These are phyloP conservation scores for Noctuana brunneofusca DNA, from an alignment of 2,888 invertebrate species.

Conservation along the genomic window DNA sequence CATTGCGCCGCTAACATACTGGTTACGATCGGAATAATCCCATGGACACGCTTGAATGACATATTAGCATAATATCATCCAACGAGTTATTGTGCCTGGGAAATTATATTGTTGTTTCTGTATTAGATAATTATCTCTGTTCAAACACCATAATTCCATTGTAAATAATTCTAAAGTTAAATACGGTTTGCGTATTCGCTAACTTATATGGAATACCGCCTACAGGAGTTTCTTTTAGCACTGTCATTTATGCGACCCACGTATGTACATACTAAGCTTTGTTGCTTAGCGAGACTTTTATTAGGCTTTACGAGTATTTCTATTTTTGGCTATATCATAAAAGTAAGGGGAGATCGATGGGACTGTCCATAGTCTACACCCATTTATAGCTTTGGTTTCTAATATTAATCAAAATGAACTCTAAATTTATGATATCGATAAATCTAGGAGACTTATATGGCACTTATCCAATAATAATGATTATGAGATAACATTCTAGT, in stretches of 20 bases:
- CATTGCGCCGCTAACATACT: conserved; percentile 33
- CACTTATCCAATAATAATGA: too few relatives aligned
- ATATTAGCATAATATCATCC: conserved; percentile 47
- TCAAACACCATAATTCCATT: conserved; percentile 40
- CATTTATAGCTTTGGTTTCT: conserved; percentile 1
- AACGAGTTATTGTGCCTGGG: conserved; percentile 36
- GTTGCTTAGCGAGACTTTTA: conserved; percentile 33
- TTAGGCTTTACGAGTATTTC: conserved; percentile 23
- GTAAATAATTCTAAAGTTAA: conserved; percentile 41
- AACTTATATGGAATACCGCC: conserved; percentile 35
- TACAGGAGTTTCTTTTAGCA: conserved; percentile 41
- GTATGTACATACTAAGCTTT: conserved; percentile 32
- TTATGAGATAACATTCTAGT: too few relatives aligned
- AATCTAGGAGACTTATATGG: neutral
- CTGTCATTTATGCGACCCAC: conserved; percentile 40
- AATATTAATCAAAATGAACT: neutral
- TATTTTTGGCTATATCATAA: conserved; percentile 28
- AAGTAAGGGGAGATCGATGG: conserved; percentile 5
- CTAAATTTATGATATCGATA: neutral
- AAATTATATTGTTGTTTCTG: conserved; percentile 29
- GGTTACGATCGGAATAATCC: conserved; percentile 16
- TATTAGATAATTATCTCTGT: conserved; percentile 41
- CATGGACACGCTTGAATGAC: conserved; percentile 38
- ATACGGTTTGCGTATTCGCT: conserved; percentile 33
- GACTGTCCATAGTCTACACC: conserved; percentile 4